Base-by-base conservation (phyloP, 2,113 vertebrate species). In the Cottus gobio region DNA sequence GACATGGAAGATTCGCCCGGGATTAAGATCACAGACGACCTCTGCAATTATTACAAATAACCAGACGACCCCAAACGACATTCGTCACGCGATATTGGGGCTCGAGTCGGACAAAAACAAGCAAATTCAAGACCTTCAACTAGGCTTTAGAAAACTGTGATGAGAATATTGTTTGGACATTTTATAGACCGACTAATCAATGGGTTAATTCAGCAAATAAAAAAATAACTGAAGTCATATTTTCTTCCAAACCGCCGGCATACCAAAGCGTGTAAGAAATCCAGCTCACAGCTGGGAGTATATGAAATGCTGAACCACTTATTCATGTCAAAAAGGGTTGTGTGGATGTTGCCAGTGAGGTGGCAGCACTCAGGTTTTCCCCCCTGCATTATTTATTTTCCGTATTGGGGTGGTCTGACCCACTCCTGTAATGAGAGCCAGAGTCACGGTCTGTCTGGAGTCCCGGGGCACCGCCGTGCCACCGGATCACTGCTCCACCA, bases 391-490 rank as follows among this genome's bases (percentile, higher is more conserved):
- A 93, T 93, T 94, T 92, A 94, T 94, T 91, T 89, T 88, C 75
- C 50, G 76, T 90, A 88, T 90, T 91, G 87, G 85, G 92, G 90
- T 93, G 87, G 93, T 92, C 92, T 91, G 90, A 91, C 83, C 88
- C 74, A 70, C 82, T 89, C 86, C 80, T 91, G 83, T 93, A 93
- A 93, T 93, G 91, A 94, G 91, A 88, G 89, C 82, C 85, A 79
- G 90, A 92, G 93, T 91, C 90, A 92, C 71, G 90, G 91, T 94
- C 92, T 91, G 89, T 93, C 92, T 93, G 87, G 76, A 91, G 88
- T 93, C 91, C 75, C 44, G 68, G 90, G 89, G 80, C 91, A 92
- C 88, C 70, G 70, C 85, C 77, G 79, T 84, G 82, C 70, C 24
- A 91, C 85, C 76, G 92, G 92, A 93, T 92, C 85, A 74, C 73